Evolutionary conservation across 2,888 invertebrate genomes (phyloP).

Genomic region (Netelia inedita): DNA sequence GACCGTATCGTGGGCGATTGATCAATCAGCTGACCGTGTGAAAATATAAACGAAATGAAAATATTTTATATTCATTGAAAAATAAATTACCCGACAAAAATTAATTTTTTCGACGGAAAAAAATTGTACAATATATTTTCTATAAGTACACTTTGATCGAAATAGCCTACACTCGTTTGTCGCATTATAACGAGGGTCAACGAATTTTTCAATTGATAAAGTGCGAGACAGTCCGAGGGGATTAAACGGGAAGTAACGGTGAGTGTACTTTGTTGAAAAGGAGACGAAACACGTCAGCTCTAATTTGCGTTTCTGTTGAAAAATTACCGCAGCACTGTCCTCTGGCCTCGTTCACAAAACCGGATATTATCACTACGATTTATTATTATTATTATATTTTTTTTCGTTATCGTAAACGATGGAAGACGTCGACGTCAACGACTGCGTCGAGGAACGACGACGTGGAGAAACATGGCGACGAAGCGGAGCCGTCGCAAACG

Average conservation of each 20-base stretch:
- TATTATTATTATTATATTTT: background rate
- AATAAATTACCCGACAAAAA: too few species aligned
- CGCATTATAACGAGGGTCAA: conserved; percentile 31
- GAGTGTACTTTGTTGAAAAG: conserved; percentile 4
- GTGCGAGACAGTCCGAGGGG: background rate
- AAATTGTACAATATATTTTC: conserved; percentile 1
- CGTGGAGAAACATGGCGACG: conserved; percentile 62
- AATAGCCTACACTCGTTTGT: conserved; percentile 9
- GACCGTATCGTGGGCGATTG: background rate
- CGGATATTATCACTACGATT: conserved; percentile 12
- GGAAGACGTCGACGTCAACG: conserved; percentile 42
- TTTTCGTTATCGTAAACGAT: conserved; percentile 32
- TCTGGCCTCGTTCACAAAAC: background rate
- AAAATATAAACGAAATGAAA: background rate
- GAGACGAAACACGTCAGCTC: background rate
- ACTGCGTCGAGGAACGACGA: conserved; percentile 43
- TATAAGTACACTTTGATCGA: background rate
- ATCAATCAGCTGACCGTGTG: background rate
- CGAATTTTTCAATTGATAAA: conserved; percentile 31
- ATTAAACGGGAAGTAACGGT: background rate
- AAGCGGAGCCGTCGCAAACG: conserved; percentile 50
- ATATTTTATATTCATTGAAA: background rate
- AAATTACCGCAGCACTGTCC: conserved; percentile 1
- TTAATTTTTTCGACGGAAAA: too few species aligned
- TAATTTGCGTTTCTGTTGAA: background rate